Percentiles rank a stretch among this genome's conserved stretches.
Conservation (phyloP, 2,888 invertebrate genomes). For the Aricia artaxerxes region DNA sequence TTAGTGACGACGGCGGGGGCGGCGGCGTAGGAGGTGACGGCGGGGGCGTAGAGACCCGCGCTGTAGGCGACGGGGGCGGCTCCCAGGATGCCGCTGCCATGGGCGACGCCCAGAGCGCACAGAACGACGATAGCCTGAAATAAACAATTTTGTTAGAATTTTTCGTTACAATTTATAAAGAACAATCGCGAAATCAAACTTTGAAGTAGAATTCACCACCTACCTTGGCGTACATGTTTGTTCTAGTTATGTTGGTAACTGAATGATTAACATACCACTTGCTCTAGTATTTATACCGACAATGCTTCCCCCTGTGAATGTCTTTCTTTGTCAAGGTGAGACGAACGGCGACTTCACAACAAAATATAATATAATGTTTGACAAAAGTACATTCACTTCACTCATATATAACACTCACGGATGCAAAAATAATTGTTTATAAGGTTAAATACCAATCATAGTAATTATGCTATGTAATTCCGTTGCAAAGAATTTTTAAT, state of each 20-base stretch:
- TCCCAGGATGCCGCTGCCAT: conserved; percentile 74
- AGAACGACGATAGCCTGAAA: conserved; percentile 78
- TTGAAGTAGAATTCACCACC: conserved; percentile 39
- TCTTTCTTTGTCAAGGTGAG: conserved; percentile 79
- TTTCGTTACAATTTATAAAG: neutral
- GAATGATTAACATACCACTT: conserved; percentile 70
- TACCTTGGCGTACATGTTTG: conserved; percentile 79
- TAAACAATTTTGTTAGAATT: conserved; percentile 28
- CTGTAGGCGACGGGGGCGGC: neutral
- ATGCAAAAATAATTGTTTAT: conserved; percentile 33
- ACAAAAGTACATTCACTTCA: conserved; percentile 10
- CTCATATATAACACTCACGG: neutral
- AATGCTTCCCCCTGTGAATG: conserved; percentile 56
- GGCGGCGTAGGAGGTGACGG: conserved; percentile 68
- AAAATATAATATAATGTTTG: conserved; percentile 3
- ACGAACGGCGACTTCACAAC: conserved; percentile 34
- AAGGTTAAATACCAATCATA: neutral
- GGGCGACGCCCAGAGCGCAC: conserved; percentile 80
- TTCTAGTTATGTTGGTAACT: conserved; percentile 74
- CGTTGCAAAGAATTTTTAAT: neutral
- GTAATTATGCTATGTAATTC: neutral
- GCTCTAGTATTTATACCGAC: conserved; percentile 75
- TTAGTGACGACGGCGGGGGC: conserved; percentile 55
- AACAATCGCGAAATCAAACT: neutral
- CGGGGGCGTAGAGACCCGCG: conserved; percentile 59